phyloP scores from a whole-genome alignment of 2,797 vertebrate genomes.

The Tenualosa thibaudeaui region DNA sequence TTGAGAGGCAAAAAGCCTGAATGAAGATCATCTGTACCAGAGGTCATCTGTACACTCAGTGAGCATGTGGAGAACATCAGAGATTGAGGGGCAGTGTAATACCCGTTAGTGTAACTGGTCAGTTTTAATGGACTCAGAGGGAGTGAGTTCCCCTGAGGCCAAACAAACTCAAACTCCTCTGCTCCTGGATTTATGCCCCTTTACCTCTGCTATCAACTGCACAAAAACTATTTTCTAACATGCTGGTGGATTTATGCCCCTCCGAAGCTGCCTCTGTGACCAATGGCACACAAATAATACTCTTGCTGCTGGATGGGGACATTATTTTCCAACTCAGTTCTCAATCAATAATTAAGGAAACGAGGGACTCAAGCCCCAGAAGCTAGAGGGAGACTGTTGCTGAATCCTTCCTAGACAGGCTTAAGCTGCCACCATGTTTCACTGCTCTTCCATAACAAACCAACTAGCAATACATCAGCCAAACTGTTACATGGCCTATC shows the following conservation, averaged over 20 bases:
- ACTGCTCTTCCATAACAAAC: background rate
- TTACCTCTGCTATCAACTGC: background rate
- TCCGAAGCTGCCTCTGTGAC: background rate
- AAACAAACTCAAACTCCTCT: conserved; percentile 5
- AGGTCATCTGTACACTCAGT: background rate
- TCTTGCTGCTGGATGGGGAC: background rate
- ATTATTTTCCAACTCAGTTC: background rate
- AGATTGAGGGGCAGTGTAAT: background rate
- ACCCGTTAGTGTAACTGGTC: background rate
- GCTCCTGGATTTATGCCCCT: background rate
- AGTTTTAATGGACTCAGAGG: background rate
- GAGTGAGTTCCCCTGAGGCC: background rate
- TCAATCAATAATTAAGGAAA: background rate
- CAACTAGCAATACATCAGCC: background rate
- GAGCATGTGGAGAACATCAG: background rate
- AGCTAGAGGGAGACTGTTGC: background rate
- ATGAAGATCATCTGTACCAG: too few species aligned
- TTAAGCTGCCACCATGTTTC: background rate
- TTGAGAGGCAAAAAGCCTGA: background rate
- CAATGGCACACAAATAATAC: background rate
- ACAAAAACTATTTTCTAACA: background rate
- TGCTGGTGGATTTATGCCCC: background rate
- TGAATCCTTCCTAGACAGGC: background rate
- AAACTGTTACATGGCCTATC: background rate
- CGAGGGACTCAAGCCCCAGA: background rate